A percentile compares a stretch with the other conserved stretches of the same genome.
These are phyloP conservation scores for Streblospio benedicti DNA, from an alignment of 1,140 invertebrate species.

Conservation along the genomic window DNA sequence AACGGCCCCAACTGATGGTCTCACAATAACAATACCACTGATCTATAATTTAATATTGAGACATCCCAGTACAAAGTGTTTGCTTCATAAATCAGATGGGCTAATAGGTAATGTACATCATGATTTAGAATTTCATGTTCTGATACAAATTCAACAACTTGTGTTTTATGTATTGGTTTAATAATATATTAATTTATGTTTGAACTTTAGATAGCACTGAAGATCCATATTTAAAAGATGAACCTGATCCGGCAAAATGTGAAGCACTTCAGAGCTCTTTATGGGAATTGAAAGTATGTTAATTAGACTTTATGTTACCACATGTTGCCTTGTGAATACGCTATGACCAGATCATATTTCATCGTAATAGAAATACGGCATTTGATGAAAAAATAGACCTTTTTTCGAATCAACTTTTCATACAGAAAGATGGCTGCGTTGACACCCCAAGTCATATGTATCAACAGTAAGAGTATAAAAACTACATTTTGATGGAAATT, in stretches of 20 bases:
- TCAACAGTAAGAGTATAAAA: too few relatives aligned
- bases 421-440: too few relatives aligned
- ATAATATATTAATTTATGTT: constrained; percentile 6
- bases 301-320: too few relatives aligned
- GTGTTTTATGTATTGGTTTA: neutral
- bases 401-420: too few relatives aligned
- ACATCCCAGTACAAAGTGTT: constrained; percentile 70
- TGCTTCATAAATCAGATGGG: constrained; percentile 56
- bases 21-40: constrained; percentile 69
- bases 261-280: constrained; percentile 76
- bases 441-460: too few relatives aligned
- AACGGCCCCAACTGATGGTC: constrained; percentile 68
- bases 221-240: constrained; percentile 76
- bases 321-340: too few relatives aligned
- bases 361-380: too few relatives aligned
- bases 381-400: too few relatives aligned
- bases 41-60: constrained; percentile 77
- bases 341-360: too few relatives aligned
- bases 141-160: neutral
- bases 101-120: constrained; percentile 20
- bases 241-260: constrained; percentile 66
- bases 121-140: neutral
- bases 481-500: too few relatives aligned
- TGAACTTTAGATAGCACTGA: constrained; percentile 20
- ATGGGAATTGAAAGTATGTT: constrained; percentile 71